These are phyloP conservation scores for Calliopsis andreniformis DNA, from an alignment of 1,140 invertebrate genomes.

Conservation along the genomic window DNA sequence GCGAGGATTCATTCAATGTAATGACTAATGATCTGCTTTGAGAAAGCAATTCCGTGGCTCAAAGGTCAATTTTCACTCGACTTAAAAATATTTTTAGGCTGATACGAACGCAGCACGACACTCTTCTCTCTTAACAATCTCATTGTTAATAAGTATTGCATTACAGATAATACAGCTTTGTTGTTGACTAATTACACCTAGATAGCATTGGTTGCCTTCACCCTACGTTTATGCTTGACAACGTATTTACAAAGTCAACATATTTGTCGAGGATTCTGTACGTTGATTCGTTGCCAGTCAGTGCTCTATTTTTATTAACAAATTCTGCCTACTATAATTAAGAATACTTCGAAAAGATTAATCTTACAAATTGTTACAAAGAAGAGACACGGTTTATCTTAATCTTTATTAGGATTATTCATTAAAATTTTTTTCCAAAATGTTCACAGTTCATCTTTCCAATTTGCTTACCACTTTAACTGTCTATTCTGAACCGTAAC, in stretches of 20 bases:
- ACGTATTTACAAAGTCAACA: slow-evolving; percentile 59
- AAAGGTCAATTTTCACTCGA: background rate
- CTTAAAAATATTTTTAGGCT: background rate
- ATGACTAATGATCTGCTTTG: too few species aligned
- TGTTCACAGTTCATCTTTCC: too few species aligned
- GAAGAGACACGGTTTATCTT: too few species aligned
- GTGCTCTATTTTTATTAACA: background rate
- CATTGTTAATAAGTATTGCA: slow-evolving; percentile 51
- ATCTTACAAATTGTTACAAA: background rate
- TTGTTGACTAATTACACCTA: slow-evolving; percentile 56
- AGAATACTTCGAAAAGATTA: background rate
- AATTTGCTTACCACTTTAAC: too few species aligned
- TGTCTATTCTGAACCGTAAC: too few species aligned
- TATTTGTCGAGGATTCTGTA: background rate
- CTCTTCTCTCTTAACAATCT: slow-evolving; percentile 49
- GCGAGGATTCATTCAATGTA: too few species aligned
- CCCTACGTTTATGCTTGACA: slow-evolving; percentile 41
- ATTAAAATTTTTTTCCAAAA: too few species aligned
- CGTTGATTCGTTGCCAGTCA: background rate
- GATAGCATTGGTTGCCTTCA: slow-evolving; percentile 46
- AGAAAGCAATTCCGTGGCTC: background rate
- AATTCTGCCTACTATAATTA: background rate
- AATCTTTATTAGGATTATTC: too few species aligned
- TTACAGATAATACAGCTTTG: slow-evolving; percentile 53
- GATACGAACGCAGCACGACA: slow-evolving; percentile 22